phyloP scores from a whole-genome alignment of 2,113 vertebrate genomes.

The Bos indicus region DNA sequence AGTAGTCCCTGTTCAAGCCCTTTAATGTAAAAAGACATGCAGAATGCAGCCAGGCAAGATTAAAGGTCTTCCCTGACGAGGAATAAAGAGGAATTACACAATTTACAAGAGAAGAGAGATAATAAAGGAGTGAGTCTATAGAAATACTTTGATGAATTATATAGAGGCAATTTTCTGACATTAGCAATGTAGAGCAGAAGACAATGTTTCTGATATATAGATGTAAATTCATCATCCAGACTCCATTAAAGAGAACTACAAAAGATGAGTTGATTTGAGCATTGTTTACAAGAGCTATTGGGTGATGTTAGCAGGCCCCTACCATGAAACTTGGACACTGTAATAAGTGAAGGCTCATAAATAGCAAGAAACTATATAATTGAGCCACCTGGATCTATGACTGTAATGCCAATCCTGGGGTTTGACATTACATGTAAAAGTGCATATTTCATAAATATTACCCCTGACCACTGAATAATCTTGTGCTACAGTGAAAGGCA shows the following conservation, averaged over 20 bases:
- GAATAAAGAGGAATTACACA: conserved; percentile 79
- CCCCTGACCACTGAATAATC: neutral
- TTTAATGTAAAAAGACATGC: conserved; percentile 67
- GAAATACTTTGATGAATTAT: conserved; percentile 86
- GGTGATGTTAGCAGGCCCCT: conserved; percentile 47
- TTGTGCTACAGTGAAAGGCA: neutral
- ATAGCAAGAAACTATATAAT: conserved; percentile 51
- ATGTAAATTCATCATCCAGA: conserved; percentile 83
- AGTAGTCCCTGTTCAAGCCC: neutral
- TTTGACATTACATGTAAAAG: neutral
- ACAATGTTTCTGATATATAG: conserved; percentile 84
- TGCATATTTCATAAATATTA: neutral
- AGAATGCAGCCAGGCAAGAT: conserved; percentile 72
- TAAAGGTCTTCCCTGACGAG: conserved; percentile 78
- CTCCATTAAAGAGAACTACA: conserved; percentile 81
- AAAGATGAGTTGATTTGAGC: conserved; percentile 77
- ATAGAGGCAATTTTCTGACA: conserved; percentile 84
- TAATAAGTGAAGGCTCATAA: conserved; percentile 72
- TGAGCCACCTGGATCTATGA: conserved; percentile 8
- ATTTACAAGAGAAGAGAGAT: conserved; percentile 81
- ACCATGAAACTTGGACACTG: conserved; percentile 61
- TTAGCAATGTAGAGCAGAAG: conserved; percentile 83
- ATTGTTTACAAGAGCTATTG: conserved; percentile 72
- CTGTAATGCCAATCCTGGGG: neutral
- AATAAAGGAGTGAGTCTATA: conserved; percentile 81